phyloP scores from a whole-genome alignment of 2,888 invertebrate genomes.

The Nomada ferruginata region DNA sequence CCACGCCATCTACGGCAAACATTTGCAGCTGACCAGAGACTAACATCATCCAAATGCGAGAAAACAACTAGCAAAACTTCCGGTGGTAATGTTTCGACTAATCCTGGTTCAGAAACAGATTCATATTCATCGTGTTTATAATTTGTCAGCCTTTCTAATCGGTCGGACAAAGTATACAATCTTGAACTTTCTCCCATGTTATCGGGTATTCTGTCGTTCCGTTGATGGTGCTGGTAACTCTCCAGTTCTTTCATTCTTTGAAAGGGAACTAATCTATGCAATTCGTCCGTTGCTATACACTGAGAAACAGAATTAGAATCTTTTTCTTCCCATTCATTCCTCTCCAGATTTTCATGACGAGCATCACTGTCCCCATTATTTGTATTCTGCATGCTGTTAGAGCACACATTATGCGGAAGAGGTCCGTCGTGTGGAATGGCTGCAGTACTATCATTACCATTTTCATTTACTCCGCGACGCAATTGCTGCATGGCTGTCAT shows the following conservation, averaged over 20 bases:
- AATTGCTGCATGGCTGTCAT: conserved; percentile 33
- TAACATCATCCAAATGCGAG: conserved; percentile 95
- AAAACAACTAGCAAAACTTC: conserved; percentile 95
- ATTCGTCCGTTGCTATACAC: conserved; percentile 70
- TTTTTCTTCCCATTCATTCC: conserved; percentile 12
- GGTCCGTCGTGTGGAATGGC: conserved; percentile 19
- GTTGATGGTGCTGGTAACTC: conserved; percentile 56
- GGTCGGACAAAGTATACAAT: conserved; percentile 86
- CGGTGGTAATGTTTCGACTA: conserved; percentile 90
- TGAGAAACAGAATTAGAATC: conserved; percentile 47
- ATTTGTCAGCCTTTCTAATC: conserved; percentile 87
- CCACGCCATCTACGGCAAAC: conserved; percentile 94
- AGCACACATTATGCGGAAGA: conserved; percentile 3
- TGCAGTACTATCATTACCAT: conserved; percentile 19
- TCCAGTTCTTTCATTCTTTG: conserved; percentile 67
- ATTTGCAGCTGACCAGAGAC: conserved; percentile 94
- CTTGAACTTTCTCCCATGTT: conserved; percentile 83
- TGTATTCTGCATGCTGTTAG: conserved; percentile 31
- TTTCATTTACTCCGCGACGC: conserved; percentile 29
- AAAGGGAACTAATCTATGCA: conserved; percentile 60
- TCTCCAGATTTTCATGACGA: conserved; percentile 21
- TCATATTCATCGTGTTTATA: conserved; percentile 82
- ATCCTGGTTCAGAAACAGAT: conserved; percentile 85
- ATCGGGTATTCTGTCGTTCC: conserved; percentile 68
- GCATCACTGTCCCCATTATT: conserved; percentile 27